A percentile compares a stretch with the other conserved stretches of the same genome.
Conservation (phyloP, 30 jellyfish, hydroid and myxozoan species). For the Morbakka virulenta region DNA sequence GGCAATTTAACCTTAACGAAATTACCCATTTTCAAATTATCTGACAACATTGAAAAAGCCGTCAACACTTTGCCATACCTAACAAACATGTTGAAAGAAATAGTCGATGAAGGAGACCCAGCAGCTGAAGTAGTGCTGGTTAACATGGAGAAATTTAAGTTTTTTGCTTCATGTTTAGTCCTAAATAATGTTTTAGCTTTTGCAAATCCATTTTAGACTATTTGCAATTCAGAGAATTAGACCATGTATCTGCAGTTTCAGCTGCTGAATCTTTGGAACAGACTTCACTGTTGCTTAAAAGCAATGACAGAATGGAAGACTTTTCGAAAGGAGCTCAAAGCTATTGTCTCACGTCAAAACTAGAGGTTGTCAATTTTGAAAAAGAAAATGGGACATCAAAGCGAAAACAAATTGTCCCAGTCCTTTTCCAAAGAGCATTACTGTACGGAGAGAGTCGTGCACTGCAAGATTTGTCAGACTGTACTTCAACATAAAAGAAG, state of each 20-base stretch:
- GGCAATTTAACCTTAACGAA: too few species aligned
- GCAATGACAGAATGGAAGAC: background rate
- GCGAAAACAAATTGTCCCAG: background rate
- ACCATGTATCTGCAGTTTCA: background rate
- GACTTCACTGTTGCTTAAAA: background rate
- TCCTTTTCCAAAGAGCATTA: background rate
- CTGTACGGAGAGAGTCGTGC: background rate
- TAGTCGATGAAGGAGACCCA: too few species aligned
- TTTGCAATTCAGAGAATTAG: background rate
- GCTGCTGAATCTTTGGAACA: background rate
- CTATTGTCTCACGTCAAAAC: background rate
- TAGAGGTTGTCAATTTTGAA: background rate
- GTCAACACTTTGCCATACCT: too few species aligned
- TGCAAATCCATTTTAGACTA: background rate
- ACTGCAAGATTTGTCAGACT: background rate
- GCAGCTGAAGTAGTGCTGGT: background rate
- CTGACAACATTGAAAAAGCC: too few species aligned
- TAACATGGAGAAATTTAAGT: background rate
- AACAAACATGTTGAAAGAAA: too few species aligned
- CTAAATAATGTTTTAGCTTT: background rate
- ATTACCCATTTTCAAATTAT: too few species aligned
- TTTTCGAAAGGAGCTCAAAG: background rate
- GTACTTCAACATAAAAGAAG: background rate
- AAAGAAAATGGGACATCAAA: background rate
- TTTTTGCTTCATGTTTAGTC: background rate